Percentiles rank a stretch among this genome's conserved stretches.
Conservation (phyloP, 2,797 vertebrate genomes). For the Notoglanidium macrostoma region DNA sequence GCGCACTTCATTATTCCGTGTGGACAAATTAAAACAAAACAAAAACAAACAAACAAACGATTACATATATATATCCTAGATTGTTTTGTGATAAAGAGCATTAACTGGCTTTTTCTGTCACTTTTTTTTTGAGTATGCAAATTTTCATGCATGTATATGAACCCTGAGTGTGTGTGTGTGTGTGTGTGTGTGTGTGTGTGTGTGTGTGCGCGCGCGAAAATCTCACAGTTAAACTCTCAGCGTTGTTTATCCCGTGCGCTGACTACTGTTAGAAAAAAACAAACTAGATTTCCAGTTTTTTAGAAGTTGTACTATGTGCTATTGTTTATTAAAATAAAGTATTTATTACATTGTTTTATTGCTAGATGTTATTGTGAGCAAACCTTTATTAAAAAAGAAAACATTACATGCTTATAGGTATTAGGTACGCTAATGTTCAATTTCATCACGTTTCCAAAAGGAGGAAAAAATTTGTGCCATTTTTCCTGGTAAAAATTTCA, state of each 20-base stretch:
- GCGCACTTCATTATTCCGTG: not conserved
- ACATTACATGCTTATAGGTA: constrained; percentile 48
- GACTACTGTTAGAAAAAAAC: constrained; percentile 50
- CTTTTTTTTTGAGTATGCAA: constrained; percentile 27
- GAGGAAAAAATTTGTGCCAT: not conserved
- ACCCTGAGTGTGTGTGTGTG: not conserved
- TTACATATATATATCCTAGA: not conserved
- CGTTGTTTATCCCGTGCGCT: constrained; percentile 43
- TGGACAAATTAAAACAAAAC: not conserved
- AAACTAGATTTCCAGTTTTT: constrained; percentile 34
- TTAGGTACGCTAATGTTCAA: constrained; percentile 40
- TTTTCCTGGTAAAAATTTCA: not conserved
- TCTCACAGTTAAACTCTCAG: not conserved
- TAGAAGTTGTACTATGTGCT: constrained; percentile 32
- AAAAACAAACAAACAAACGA: not conserved
- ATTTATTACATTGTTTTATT: constrained; percentile 52
- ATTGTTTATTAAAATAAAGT: constrained; percentile 33
- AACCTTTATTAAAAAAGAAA: constrained; percentile 25
- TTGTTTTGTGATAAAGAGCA: constrained; percentile 20
- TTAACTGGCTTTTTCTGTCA: constrained; percentile 21
- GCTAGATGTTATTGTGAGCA: constrained; percentile 52
- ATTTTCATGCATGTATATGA: constrained; percentile 26
- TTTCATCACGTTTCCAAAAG: not conserved
- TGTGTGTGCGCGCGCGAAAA: not conserved
- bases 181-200: constrained; percentile 7